Evolutionary conservation across 2,797 vertebrate genomes (phyloP).

Genomic region (Megalops cyprinoides): DNA sequence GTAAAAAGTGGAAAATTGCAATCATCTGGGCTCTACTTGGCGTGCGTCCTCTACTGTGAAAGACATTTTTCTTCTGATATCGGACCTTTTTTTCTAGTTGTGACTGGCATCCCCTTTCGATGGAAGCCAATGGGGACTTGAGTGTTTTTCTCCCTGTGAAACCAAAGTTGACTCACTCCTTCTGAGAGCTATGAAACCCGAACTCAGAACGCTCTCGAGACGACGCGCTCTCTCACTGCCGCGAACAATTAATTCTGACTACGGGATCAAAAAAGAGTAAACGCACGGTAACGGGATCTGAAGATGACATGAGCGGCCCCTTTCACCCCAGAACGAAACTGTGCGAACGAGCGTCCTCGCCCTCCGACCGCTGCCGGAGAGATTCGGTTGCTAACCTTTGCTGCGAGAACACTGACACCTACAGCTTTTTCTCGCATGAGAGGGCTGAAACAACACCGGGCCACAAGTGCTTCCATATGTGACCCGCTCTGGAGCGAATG

Average conservation of each 20-base stretch:
- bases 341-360: constrained; percentile 31
- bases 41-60: constrained; percentile 56
- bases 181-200: constrained; percentile 55
- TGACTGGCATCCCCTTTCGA: constrained; percentile 55
- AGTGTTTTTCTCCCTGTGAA: constrained; percentile 57
- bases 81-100: constrained; percentile 52
- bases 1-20: constrained; percentile 72
- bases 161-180: constrained; percentile 57
- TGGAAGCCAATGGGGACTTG: constrained; percentile 57
- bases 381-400: constrained; percentile 54
- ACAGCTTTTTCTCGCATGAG: constrained; percentile 55
- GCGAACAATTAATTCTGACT: constrained; percentile 59
- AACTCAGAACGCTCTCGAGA: constrained; percentile 51
- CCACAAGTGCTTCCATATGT: constrained; percentile 76
- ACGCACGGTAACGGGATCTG: constrained; percentile 44
- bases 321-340: background rate
- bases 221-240: constrained; percentile 33
- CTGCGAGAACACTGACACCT: constrained; percentile 61
- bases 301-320: constrained; percentile 29
- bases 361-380: background rate
- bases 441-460: constrained; percentile 71
- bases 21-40: constrained; percentile 72
- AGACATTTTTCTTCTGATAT: constrained; percentile 66
- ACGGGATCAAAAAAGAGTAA: constrained; percentile 50
- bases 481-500: constrained; percentile 58